These are phyloP conservation scores for Bilobella aurantiaca DNA, from an alignment of 1,140 invertebrate species.

Conservation along the genomic window DNA sequence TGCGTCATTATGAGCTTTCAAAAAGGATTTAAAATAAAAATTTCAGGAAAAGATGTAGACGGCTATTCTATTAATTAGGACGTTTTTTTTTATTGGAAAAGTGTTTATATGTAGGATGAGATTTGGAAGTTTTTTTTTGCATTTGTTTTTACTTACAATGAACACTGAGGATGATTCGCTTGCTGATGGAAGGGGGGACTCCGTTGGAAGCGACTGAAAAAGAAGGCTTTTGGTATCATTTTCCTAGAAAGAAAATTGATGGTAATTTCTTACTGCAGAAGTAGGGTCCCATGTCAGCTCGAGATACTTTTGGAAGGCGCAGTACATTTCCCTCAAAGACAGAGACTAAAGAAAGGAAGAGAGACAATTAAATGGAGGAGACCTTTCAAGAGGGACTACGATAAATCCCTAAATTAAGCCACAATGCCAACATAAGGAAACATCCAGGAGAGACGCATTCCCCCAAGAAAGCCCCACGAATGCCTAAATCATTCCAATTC, in stretches of 20 bases:
- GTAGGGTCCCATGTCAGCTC: slow-evolving; percentile 80
- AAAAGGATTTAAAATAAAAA: neutral
- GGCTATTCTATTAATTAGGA: neutral
- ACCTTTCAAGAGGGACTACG: neutral
- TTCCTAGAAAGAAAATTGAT: neutral
- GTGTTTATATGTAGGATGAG: too few relatives aligned
- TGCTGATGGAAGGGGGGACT: slow-evolving; percentile 67
- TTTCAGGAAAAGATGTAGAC: neutral
- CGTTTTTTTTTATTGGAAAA: neutral
- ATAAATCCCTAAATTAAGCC: neutral
- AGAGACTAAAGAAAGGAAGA: slow-evolving; percentile 44
- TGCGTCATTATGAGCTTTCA: neutral
- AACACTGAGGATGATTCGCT: slow-evolving; percentile 67
- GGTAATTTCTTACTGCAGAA: slow-evolving; percentile 48
- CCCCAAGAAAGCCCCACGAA: neutral
- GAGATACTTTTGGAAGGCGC: slow-evolving; percentile 63
- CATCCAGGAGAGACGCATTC: too few relatives aligned
- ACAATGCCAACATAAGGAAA: too few relatives aligned
- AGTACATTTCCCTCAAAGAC: slow-evolving; percentile 58
- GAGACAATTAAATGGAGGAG: neutral
- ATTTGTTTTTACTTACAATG: slow-evolving; percentile 59
- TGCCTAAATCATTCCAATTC: neutral
- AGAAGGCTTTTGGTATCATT: neutral
- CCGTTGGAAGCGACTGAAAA: slow-evolving; percentile 58
- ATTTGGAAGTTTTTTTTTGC: neutral